phyloP scores from a whole-genome alignment of 1,140 invertebrate species.

The Leptopilina boulardi region DNA sequence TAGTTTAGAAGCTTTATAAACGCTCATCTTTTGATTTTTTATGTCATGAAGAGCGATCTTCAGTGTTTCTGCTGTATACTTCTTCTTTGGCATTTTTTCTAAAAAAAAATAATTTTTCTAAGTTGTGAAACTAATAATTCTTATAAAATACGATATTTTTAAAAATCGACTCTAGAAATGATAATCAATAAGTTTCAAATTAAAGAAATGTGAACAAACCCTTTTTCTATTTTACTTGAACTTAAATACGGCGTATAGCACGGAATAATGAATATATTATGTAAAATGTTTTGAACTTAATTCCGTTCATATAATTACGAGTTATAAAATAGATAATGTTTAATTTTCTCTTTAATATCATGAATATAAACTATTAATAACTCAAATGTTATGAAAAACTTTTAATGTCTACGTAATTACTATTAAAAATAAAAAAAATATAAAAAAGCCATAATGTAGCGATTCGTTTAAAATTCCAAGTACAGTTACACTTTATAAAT shows the following conservation, averaged over 20 bases:
- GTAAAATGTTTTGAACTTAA: background rate
- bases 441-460: too few species aligned
- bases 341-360: background rate
- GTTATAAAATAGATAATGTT: background rate
- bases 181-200: background rate
- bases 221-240: background rate
- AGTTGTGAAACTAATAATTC: background rate
- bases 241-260: background rate
- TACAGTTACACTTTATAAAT: background rate
- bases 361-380: conserved; percentile 10
- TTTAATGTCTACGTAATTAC: too few species aligned
- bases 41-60: too few species aligned
- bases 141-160: background rate
- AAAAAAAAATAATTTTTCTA: background rate
- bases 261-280: background rate
- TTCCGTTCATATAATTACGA: background rate
- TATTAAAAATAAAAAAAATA: too few species aligned
- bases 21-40: too few species aligned
- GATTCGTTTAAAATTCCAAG: background rate
- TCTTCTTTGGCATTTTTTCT: background rate
- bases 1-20: too few species aligned
- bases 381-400: background rate
- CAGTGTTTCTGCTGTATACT: background rate
- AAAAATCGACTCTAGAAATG: background rate
- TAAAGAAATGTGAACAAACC: background rate